A percentile compares a stretch with the other conserved stretches of the same genome.
Evolutionary conservation across 1,140 invertebrate genomes (phyloP).

Genomic region (Neuroterus valhalla): DNA sequence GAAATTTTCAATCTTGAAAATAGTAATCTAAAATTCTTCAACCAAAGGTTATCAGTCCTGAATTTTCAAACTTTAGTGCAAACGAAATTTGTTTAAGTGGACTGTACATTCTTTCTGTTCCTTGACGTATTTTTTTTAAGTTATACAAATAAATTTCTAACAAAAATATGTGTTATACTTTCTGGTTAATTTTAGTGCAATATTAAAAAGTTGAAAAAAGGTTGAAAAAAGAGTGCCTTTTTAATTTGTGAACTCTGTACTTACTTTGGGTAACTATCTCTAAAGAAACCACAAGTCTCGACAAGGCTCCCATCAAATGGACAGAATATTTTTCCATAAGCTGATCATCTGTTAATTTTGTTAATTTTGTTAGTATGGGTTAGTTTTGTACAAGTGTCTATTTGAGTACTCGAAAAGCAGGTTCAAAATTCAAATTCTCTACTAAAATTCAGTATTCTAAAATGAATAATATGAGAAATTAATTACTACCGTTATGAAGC

Average conservation of each 20-base stretch:
- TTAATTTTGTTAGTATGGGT: constrained; percentile 49
- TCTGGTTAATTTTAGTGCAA: neutral
- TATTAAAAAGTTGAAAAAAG: neutral
- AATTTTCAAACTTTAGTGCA: too few relatives aligned
- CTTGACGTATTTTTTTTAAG: neutral
- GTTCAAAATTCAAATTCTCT: too few relatives aligned
- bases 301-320: constrained; percentile 71
- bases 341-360: constrained; percentile 65
- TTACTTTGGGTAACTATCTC: constrained; percentile 80
- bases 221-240: constrained; percentile 37
- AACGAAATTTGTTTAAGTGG: too few relatives aligned
- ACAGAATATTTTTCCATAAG: constrained; percentile 59
- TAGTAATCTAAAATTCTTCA: too few relatives aligned
- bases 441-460: too few relatives aligned
- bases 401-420: neutral
- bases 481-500: too few relatives aligned
- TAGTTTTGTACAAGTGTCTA: constrained; percentile 26
- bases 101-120: too few relatives aligned
- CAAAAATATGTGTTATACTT: neutral
- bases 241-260: constrained; percentile 59
- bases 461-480: too few relatives aligned
- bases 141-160: neutral
- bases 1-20: too few relatives aligned
- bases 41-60: too few relatives aligned
- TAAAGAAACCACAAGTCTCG: constrained; percentile 77